phyloP scores from a whole-genome alignment of 2,888 invertebrate species.

The Siphonodentalium dalli region DNA sequence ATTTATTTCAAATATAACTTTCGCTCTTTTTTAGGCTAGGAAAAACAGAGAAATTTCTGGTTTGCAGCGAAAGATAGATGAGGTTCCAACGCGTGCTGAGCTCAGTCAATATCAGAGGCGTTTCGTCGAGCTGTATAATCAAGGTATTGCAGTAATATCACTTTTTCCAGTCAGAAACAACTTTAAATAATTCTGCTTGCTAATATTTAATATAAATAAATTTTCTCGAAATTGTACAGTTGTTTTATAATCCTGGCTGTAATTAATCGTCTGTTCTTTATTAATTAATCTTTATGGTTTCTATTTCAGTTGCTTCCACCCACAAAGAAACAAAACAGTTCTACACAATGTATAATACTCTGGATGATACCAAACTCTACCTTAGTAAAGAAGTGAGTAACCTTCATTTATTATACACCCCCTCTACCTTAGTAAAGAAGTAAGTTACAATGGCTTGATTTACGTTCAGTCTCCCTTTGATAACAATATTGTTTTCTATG shows the following conservation, averaged over 20 bases:
- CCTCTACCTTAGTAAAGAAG: background rate
- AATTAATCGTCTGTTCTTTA: background rate
- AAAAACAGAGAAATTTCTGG: constrained; percentile 72
- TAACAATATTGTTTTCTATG: too few relatives aligned
- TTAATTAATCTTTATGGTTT: background rate
- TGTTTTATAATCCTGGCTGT: background rate
- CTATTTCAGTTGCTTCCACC: constrained; percentile 83
- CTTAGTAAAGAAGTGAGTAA: constrained; percentile 85
- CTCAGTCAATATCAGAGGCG: constrained; percentile 93
- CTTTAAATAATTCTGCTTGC: background rate
- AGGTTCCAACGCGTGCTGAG: constrained; percentile 91
- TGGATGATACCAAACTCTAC: constrained; percentile 92
- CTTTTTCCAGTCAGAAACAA: background rate
- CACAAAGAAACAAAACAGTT: constrained; percentile 98
- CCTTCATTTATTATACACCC: background rate
- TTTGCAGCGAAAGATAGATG: constrained; percentile 86
- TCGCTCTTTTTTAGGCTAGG: constrained; percentile 67
- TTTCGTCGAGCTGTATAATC: constrained; percentile 95
- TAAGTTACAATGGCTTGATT: background rate
- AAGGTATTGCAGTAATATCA: constrained; percentile 61
- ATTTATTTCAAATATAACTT: background rate
- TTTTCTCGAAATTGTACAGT: background rate
- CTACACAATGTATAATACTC: constrained; percentile 92
- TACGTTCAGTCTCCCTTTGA: background rate
- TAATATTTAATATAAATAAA: background rate